Base-by-base conservation (phyloP, 2,888 invertebrate genomes). In the Nephrotoma guestfalica region DNA sequence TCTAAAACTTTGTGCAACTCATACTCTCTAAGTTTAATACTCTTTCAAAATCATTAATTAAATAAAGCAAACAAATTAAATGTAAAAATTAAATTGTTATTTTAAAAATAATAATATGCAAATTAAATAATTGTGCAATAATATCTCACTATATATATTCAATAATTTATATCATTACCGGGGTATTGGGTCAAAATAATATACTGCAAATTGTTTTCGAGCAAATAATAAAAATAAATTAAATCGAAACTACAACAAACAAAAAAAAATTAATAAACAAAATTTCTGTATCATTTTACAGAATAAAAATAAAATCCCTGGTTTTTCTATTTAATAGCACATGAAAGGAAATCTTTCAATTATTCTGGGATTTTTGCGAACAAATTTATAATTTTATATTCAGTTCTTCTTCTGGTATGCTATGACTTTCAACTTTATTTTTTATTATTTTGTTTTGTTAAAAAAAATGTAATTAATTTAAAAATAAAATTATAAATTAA, bases 371-470 rank as follows among this genome's bases (percentile, higher is more conserved):
- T 57, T 57, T 57, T 57, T 57, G 51, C n/a, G 15, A 57, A 15
- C 51, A 57, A 57, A 57, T 57, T 57, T n/a, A 57, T 15, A 47
- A 47, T 15, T 57, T 57, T 57, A 57, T 57, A 57, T 6, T 57
- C 15, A 57, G n/a, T 57, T 87, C 87, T 87, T 87, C 88, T 88
- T 88, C 88, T 88, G 88, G 88, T 88, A 88, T 88, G 88, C 88
- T 88, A 88, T 88, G 88, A 88, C 88, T 88, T 88, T 86, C 45
- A 15, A 71, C 84, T 86, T 42, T 86, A 30, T 30, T 57, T 41
- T 40, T 57, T 87, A 45, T 83, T 47, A 84, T 42, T 9, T 85
- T 45, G 71, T 87, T 86, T 71, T 47, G 42, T 42, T 85, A 30
- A 57, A 15, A 51, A 57, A 57, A 83, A 83, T 41, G 15, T 9